These are phyloP conservation scores for Oxycera nigricornis DNA, from an alignment of 2,888 invertebrate species.

Conservation along the genomic window DNA sequence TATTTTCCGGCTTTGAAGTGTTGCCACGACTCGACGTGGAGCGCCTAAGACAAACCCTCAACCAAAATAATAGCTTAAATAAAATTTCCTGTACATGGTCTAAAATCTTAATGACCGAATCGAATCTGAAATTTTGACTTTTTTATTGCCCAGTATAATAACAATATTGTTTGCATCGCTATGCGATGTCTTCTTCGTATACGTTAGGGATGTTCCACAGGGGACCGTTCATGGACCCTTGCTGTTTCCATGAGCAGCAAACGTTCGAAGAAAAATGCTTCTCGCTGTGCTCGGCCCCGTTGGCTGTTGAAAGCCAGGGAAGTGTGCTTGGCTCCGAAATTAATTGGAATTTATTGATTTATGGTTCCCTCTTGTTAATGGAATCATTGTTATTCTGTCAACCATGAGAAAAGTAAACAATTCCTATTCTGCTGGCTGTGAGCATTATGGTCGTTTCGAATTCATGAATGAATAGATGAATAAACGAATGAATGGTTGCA, in stretches of 20 bases:
- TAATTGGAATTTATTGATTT: constrained; percentile 47
- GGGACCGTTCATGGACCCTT: not conserved
- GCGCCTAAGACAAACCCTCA: not conserved
- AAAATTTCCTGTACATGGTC: constrained; percentile 30
- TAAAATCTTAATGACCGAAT: constrained; percentile 32
- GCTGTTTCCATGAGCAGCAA: not conserved
- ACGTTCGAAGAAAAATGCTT: not conserved
- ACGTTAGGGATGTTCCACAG: constrained; percentile 4
- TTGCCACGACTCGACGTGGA: not conserved
- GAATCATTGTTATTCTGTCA: constrained; percentile 45
- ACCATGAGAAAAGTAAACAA: constrained; percentile 46
- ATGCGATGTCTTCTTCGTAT: not conserved
- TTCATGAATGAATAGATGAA: constrained; percentile 25
- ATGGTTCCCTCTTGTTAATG: constrained; percentile 44
- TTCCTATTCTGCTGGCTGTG: constrained; percentile 33
- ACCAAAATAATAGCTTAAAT: not conserved
- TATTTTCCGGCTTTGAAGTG: not conserved
- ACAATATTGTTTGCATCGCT: not conserved
- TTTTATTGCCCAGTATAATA: constrained; percentile 32
- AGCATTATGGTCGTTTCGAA: constrained; percentile 1
- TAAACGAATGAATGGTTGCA: not conserved
- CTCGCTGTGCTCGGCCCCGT: not conserved
- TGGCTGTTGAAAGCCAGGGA: not conserved
- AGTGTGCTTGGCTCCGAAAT: constrained; percentile 17
- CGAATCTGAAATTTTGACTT: constrained; percentile 34